Percentiles rank a stretch among this genome's conserved stretches.
phyloP scores from a whole-genome alignment of 1,140 invertebrate species.

The Drosophila lacteicornis region DNA sequence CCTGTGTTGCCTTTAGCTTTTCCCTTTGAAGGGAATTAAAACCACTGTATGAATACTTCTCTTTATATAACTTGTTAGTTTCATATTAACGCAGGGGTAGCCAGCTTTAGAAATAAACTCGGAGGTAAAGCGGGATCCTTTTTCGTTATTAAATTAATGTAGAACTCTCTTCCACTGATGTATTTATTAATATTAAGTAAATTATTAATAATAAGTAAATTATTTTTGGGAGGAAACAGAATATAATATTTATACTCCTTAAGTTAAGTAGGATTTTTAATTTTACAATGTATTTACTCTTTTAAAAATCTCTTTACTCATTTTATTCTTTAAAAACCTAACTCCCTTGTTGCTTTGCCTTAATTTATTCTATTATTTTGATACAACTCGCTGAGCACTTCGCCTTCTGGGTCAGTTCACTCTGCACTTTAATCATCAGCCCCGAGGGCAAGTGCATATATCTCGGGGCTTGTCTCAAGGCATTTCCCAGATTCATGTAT shows the following conservation, averaged over 20 bases:
- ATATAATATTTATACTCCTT: not conserved
- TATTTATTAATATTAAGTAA: no score
- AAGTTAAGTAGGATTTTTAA: not conserved
- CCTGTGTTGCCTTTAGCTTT: not conserved
- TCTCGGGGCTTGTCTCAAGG: conserved; percentile 9
- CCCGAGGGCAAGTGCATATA: not conserved
- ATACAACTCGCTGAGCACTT: not conserved
- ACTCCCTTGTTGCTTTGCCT: not conserved
- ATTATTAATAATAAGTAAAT: no score
- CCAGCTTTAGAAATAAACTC: not conserved
- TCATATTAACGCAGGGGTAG: not conserved
- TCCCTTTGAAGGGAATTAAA: conserved; percentile 11
- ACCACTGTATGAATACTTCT: not conserved
- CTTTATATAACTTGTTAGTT: conserved; percentile 13
- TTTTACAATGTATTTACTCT: no score
- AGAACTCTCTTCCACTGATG: not conserved
- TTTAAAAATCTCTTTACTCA: not conserved
- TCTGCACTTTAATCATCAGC: conserved; percentile 39
- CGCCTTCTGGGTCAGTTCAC: conserved; percentile 9
- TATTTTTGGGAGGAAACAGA: no score
- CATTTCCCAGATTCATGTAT: conserved; percentile 45
- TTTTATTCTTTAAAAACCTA: not conserved
- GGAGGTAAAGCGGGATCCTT: not conserved
- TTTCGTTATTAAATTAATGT: not conserved
- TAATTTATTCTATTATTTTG: conserved; percentile 13